phyloP scores from a whole-genome alignment of 2,113 vertebrate species.

The Lethenteron camtschaticum region DNA sequence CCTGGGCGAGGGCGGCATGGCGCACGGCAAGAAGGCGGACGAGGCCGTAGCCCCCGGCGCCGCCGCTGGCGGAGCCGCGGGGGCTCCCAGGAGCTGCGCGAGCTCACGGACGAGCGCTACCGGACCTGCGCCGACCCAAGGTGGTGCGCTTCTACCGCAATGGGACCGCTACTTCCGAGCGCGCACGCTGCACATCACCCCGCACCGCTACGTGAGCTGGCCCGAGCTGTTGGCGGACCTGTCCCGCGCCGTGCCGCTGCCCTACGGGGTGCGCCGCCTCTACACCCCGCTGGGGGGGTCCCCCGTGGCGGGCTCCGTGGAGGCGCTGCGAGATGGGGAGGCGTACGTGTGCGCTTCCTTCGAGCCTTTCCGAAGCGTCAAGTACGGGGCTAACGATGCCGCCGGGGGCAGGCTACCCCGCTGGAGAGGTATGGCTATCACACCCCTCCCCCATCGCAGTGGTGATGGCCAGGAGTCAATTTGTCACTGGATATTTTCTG shows the following conservation, averaged over 20 bases:
- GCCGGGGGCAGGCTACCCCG: no score
- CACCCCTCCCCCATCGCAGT: no score
- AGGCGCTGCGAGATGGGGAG: not conserved
- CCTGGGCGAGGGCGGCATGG: no score
- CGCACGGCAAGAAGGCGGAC: no score
- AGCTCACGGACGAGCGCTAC: slow-evolving; percentile 6
- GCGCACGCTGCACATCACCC: not conserved
- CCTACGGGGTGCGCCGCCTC: not conserved
- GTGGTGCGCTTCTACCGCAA: not conserved
- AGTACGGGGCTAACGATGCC: not conserved
- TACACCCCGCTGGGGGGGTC: not conserved
- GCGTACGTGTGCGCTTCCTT: slow-evolving; percentile 1
- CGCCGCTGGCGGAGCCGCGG: no score
- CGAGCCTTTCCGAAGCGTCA: slow-evolving; percentile 4
- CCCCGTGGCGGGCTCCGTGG: not conserved
- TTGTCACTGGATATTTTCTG: no score
- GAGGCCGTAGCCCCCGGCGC: no score
- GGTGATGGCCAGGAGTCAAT: no score
- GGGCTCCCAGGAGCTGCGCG: not conserved
- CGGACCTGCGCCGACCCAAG: slow-evolving; percentile 1
- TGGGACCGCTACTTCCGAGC: not conserved
- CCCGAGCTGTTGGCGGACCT: not conserved
- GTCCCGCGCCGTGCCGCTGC: slow-evolving; percentile 1
- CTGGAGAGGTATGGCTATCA: no score
- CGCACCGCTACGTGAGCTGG: not conserved